Evolutionary conservation across 37 sponge, comb jelly and placozoan genomes (phyloP), one percentile per base, ranked within the genome.

Genomic region (Mnemiopsis leidyi): DNA sequence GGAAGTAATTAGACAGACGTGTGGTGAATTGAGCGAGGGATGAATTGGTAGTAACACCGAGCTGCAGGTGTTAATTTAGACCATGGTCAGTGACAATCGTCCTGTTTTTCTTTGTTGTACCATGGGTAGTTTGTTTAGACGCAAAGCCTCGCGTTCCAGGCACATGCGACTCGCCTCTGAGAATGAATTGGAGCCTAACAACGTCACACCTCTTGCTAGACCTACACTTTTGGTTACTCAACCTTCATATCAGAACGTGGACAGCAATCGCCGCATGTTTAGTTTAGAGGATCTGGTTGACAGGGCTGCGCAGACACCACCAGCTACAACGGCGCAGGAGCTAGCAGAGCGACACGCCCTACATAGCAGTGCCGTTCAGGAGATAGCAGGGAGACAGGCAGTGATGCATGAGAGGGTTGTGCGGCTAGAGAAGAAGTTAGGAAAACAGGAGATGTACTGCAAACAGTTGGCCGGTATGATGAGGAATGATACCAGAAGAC

Each of bases 41-140:
- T 48, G 9, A 48, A 48, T 48, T 48, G 13, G 61, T 13, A 48
- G 61, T 48, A 48, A 13, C 61, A 48, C 5, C 61, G 13, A 13
- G 9, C 61, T 18, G 61, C 61, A 48, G 13, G 61, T 18, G 13
- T 13, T 48, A 48, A 48, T 48, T 48, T 48, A 48, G 61, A 48
- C 61, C 61, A 48, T 48, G 61, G 61, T 5, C 13, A 48, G 13
- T 13, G 61, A 48, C 61, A 48, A 5, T 48, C 61, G 61, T n/a
- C 75, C 75, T 71, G 75, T 71, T 71, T 71, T n/a, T 25, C 75
- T 71, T 71, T n/a, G 25, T 28, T 71, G 30, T 18, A 28, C 30
- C 21, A 71, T 71, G 75, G n/a, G 30, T 71, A 71, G 30, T 71
- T 71, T 71, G 30, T 71, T 71, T 71, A 71, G 75, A 71, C 25